Percentiles rank a stretch among this genome's conserved stretches.
phyloP scores from a whole-genome alignment of 2,797 vertebrate species.

The Naso thynnoides region DNA sequence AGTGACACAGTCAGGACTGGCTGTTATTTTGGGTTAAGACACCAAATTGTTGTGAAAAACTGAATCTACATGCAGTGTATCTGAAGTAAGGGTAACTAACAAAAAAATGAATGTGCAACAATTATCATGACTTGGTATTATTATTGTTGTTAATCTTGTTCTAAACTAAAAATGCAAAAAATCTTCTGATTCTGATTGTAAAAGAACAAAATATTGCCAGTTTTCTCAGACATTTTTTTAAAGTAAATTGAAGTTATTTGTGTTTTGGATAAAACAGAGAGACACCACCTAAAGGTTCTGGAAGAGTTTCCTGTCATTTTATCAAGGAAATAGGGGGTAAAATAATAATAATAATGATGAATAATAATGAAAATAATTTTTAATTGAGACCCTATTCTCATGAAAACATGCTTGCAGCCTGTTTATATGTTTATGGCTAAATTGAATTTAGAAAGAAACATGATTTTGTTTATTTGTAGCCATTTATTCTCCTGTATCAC shows the following conservation, averaged over 20 bases:
- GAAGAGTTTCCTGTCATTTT: neutral
- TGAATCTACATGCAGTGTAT: neutral
- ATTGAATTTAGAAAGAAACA: neutral
- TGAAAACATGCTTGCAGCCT: neutral
- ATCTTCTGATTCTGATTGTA: neutral
- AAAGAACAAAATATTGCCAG: neutral
- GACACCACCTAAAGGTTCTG: no score
- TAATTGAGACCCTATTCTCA: neutral
- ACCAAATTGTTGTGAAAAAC: neutral
- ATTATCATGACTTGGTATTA: no score
- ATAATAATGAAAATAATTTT: neutral
- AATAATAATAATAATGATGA: neutral
- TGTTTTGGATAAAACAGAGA: neutral
- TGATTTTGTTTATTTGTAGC: neutral
- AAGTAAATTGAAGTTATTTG: neutral
- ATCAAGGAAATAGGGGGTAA: neutral
- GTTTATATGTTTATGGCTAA: neutral
- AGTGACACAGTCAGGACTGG: neutral
- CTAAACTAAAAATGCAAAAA: neutral
- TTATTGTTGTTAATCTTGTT: neutral
- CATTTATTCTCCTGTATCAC: no score
- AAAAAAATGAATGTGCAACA: neutral
- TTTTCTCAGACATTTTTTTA: neutral
- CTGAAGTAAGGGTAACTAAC: neutral
- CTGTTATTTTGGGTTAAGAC: slow-evolving; percentile 4